Evolutionary conservation across 2,113 vertebrate species (phyloP).

Genomic region (Hippocampus guttulatus): DNA sequence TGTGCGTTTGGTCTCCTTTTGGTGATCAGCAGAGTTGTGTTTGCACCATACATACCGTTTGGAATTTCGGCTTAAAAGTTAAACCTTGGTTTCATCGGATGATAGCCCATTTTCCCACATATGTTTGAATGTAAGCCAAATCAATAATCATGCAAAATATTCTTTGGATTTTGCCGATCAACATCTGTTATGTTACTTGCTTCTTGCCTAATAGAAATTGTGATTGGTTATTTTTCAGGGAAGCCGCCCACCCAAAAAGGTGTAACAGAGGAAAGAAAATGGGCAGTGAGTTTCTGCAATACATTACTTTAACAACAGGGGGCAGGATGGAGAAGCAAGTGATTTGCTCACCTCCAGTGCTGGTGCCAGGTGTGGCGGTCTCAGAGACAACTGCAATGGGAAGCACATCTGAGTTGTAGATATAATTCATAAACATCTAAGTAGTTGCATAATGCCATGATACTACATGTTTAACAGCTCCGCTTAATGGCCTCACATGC

Average conservation of each 20-base stretch:
- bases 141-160: too few species aligned
- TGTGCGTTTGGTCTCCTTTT: too few species aligned
- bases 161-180: neutral
- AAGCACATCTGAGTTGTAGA: conserved; percentile 20
- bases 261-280: neutral
- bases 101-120: too few species aligned
- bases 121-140: too few species aligned
- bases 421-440: neutral
- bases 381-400: conserved; percentile 46
- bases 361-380: conserved; percentile 39
- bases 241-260: neutral
- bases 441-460: conserved; percentile 6
- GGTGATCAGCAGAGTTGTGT: too few species aligned
- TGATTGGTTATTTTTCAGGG: conserved; percentile 15
- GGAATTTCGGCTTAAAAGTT: too few species aligned
- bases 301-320: neutral
- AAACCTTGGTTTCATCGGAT: too few species aligned
- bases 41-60: too few species aligned
- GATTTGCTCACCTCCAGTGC: conserved; percentile 54
- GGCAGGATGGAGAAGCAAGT: neutral
- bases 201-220: conserved; percentile 3
- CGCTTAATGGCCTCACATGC: conserved; percentile 28
- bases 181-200: neutral
- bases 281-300: conserved; percentile 6
- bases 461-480: conserved; percentile 14